These are phyloP conservation scores for Peromyscus attwateri DNA, from an alignment of 2,797 vertebrate species.

Conservation along the genomic window DNA sequence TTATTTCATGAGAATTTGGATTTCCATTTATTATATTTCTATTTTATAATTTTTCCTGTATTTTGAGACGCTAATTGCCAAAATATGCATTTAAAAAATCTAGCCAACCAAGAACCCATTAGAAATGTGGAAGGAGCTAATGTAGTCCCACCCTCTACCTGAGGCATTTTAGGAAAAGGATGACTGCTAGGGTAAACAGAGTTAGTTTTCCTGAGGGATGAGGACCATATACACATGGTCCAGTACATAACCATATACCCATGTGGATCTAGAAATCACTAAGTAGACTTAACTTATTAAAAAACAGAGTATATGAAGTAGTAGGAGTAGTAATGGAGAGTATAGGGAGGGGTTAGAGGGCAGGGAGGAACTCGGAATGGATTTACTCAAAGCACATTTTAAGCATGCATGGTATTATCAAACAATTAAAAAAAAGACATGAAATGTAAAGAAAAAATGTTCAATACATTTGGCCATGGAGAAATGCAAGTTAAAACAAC, in stretches of 20 bases:
- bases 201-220: background rate
- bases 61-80: background rate
- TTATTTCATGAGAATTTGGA: background rate
- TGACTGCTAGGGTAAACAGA: background rate
- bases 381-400: background rate
- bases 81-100: background rate
- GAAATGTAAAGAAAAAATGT: background rate
- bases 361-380: background rate
- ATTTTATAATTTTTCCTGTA: background rate
- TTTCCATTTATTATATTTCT: background rate
- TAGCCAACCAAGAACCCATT: background rate
- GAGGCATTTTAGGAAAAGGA: background rate
- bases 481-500: background rate
- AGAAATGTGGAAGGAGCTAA: background rate
- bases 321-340: background rate
- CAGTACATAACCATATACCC: background rate
- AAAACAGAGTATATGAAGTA: background rate
- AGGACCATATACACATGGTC: background rate
- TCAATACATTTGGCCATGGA: background rate
- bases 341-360: background rate
- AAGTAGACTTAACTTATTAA: background rate
- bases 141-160: background rate
- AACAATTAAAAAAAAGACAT: background rate
- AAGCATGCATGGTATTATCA: background rate
- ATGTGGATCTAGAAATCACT: background rate